phyloP scores from a whole-genome alignment of 2,888 invertebrate species.

The Lochmaea capreae region DNA sequence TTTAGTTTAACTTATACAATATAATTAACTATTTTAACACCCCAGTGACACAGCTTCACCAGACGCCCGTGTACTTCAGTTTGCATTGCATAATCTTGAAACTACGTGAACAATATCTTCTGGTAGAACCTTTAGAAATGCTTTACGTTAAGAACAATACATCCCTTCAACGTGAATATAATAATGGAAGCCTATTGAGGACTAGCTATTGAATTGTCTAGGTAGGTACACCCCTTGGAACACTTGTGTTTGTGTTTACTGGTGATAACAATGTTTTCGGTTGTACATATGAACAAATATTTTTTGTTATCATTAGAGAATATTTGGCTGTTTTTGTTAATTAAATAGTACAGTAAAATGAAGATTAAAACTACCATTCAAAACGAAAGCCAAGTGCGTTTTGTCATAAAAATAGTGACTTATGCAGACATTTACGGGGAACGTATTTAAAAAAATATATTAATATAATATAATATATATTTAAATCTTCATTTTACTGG shows the following conservation, averaged over 20 bases:
- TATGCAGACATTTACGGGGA: no score
- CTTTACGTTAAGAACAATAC: slow-evolving; percentile 26
- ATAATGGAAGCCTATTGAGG: slow-evolving; percentile 28
- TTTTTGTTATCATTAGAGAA: slow-evolving; percentile 7
- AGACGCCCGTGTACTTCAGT: background rate
- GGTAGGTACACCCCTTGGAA: slow-evolving; percentile 21
- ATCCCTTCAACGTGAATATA: slow-evolving; percentile 29
- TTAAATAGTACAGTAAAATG: background rate
- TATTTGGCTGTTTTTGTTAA: background rate
- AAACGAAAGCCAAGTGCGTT: no score
- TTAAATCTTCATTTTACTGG: no score
- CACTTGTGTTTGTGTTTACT: slow-evolving; percentile 31
- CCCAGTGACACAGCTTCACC: background rate
- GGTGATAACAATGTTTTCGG: slow-evolving; percentile 26
- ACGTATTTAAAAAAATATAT: no score
- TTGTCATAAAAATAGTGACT: no score
- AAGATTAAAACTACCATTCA: no score
- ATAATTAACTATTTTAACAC: background rate
- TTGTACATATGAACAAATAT: slow-evolving; percentile 32
- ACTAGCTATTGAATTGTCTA: slow-evolving; percentile 28
- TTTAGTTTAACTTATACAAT: background rate
- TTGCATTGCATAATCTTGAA: slow-evolving; percentile 24
- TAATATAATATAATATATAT: no score
- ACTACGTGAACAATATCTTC: slow-evolving; percentile 21
- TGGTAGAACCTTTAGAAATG: slow-evolving; percentile 19